Percentiles rank a stretch among this genome's conserved stretches.
Conservation (phyloP, 1,140 invertebrate species). For the Orius laevigatus region DNA sequence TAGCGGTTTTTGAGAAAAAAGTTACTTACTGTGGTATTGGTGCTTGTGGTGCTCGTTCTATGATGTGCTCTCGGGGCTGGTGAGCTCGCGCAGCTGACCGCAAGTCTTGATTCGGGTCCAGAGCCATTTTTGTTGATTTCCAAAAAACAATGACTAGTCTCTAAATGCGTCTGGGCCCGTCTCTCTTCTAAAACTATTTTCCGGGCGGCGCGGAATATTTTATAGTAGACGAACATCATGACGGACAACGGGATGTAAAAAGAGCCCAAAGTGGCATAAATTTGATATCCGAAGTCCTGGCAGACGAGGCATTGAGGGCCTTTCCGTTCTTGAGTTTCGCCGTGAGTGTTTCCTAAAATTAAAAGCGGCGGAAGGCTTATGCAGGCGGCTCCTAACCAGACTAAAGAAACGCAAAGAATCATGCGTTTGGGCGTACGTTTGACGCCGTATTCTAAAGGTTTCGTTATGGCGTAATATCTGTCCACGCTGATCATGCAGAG, state of each 20-base stretch:
- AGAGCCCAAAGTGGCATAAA: slow-evolving; percentile 76
- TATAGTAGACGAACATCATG: slow-evolving; percentile 83
- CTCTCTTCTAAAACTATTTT: slow-evolving; percentile 72
- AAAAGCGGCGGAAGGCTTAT: slow-evolving; percentile 76
- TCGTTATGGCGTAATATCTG: slow-evolving; percentile 78
- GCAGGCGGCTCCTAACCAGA: slow-evolving; percentile 77
- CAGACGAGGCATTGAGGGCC: slow-evolving; percentile 64
- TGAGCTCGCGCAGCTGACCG: slow-evolving; percentile 24
- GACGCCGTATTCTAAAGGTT: slow-evolving; percentile 75
- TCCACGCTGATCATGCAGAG: slow-evolving; percentile 83
- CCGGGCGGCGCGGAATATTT: slow-evolving; percentile 71
- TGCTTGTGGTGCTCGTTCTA: slow-evolving; percentile 36
- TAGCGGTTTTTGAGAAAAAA: no score
- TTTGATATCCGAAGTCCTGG: slow-evolving; percentile 65
- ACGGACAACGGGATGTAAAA: slow-evolving; percentile 80
- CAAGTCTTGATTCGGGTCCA: slow-evolving; percentile 40
- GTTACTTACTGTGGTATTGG: slow-evolving; percentile 42
- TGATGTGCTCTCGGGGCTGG: slow-evolving; percentile 29
- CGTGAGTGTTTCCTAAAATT: slow-evolving; percentile 73
- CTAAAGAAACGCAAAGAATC: slow-evolving; percentile 66
- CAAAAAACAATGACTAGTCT: slow-evolving; percentile 53
- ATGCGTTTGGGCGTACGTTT: slow-evolving; percentile 71
- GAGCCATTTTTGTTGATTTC: slow-evolving; percentile 50
- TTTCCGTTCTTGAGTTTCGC: slow-evolving; percentile 29
- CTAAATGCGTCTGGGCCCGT: slow-evolving; percentile 65